Conservation (phyloP, 1,140 invertebrate species). For the Tyrophagus putrescentiae region DNA sequence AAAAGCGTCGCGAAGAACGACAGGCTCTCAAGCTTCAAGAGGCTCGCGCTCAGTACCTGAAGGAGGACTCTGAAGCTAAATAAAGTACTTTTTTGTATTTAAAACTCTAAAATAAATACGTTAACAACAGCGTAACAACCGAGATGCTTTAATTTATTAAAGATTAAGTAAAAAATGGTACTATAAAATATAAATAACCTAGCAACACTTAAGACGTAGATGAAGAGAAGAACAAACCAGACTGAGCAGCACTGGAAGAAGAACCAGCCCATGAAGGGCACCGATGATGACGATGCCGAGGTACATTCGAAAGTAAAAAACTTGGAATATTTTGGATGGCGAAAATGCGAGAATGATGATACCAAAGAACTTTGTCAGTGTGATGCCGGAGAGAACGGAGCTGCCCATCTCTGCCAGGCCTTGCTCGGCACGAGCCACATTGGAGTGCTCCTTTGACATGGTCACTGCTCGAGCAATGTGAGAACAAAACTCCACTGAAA, state of each 20-base stretch:
- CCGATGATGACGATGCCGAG: slow-evolving; percentile 75
- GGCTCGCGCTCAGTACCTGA: slow-evolving; percentile 64
- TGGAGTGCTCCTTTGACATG: slow-evolving; percentile 43
- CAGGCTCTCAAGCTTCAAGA: slow-evolving; percentile 84
- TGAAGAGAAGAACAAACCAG: slow-evolving; percentile 48
- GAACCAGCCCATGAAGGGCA: slow-evolving; percentile 70
- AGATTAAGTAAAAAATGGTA: background rate
- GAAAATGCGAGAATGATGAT: slow-evolving; percentile 79
- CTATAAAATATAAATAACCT: background rate
- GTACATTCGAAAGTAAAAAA: slow-evolving; percentile 96
- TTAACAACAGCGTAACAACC: background rate
- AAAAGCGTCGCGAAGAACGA: slow-evolving; percentile 83
- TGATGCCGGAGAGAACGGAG: slow-evolving; percentile 83
- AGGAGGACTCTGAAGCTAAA: slow-evolving; percentile 39
- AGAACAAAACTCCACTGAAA: slow-evolving; percentile 85
- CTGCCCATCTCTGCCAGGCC: slow-evolving; percentile 62
- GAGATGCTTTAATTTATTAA: background rate
- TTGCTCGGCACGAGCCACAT: slow-evolving; percentile 48
- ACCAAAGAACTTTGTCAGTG: slow-evolving; percentile 79
- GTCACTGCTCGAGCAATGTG: slow-evolving; percentile 69
- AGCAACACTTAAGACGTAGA: background rate
- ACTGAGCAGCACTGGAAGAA: slow-evolving; percentile 77
- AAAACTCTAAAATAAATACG: background rate
- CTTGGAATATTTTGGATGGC: slow-evolving; percentile 79
- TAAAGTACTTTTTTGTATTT: slow-evolving; percentile 13